Evolutionary conservation across 2,888 invertebrate species (phyloP).

Genomic region (Sycophila texana): DNA sequence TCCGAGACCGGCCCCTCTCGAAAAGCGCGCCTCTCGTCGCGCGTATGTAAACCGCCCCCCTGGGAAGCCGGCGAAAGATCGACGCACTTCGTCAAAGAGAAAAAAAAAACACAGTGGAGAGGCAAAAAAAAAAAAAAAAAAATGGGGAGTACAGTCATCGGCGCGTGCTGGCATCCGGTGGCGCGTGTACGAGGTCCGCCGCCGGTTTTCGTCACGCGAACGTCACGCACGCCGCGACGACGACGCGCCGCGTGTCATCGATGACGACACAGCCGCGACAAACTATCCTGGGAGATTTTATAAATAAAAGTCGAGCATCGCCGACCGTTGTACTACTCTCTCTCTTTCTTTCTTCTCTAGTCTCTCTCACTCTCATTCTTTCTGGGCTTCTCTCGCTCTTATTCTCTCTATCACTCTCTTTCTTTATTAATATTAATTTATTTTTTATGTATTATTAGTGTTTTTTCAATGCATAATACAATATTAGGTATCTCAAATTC

Average conservation of each 20-base stretch:
- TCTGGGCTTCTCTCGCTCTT: neutral
- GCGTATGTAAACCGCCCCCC: no score
- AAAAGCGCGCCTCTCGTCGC: no score
- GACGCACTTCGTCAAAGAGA: no score
- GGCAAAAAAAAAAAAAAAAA: no score
- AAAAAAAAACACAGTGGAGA: neutral
- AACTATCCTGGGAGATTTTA: slow-evolving; percentile 30
- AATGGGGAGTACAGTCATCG: slow-evolving; percentile 8
- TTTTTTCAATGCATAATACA: no score
- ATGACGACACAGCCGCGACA: slow-evolving; percentile 35
- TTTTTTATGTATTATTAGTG: no score
- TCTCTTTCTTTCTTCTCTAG: neutral
- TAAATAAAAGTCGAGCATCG: slow-evolving; percentile 22
- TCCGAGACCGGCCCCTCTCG: no score
- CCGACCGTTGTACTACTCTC: neutral
- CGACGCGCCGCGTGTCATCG: slow-evolving; percentile 41
- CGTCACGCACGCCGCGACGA: slow-evolving; percentile 7
- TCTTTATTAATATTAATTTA: no score
- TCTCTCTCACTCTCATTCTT: neutral
- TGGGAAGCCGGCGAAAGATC: no score
- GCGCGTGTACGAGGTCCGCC: neutral
- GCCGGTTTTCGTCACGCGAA: slow-evolving; percentile 30
- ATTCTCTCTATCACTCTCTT: neutral
- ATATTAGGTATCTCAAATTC: no score
- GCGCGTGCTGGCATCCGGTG: neutral